Conservation (phyloP, 1,140 invertebrate genomes). For the Trichonephila inaurata region DNA sequence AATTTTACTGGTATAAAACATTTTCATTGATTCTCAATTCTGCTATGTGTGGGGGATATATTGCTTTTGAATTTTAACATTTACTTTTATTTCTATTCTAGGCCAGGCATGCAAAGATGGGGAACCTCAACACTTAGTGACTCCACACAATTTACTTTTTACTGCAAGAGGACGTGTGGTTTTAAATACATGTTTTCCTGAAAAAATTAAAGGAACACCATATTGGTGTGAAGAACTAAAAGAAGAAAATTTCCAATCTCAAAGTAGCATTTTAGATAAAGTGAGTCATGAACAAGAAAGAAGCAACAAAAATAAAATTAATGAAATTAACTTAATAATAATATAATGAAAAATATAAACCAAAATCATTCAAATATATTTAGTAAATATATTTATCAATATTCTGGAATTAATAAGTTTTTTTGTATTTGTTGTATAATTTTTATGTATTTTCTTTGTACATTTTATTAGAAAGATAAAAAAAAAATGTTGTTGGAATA, state of each 20-base stretch:
- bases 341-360: no score
- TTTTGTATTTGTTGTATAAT: background rate
- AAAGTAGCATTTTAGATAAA: constrained; percentile 55
- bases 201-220: constrained; percentile 25
- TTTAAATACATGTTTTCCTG: constrained; percentile 35
- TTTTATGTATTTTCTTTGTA: background rate
- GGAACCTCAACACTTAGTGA: constrained; percentile 64
- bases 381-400: no score
- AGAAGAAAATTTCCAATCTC: background rate
- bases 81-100: constrained; percentile 15
- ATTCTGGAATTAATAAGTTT: no score
- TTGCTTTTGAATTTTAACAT: background rate
- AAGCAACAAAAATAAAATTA: background rate
- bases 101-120: constrained; percentile 71
- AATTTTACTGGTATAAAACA: background rate
- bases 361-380: no score
- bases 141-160: constrained; percentile 56
- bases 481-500: no score
- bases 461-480: no score
- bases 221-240: constrained; percentile 59
- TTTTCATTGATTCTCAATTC: background rate
- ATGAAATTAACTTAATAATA: background rate
- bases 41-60: background rate
- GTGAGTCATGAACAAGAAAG: constrained; percentile 14
- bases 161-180: constrained; percentile 58